phyloP scores from a whole-genome alignment of 2,113 vertebrate species.

The Butorides virescens region DNA sequence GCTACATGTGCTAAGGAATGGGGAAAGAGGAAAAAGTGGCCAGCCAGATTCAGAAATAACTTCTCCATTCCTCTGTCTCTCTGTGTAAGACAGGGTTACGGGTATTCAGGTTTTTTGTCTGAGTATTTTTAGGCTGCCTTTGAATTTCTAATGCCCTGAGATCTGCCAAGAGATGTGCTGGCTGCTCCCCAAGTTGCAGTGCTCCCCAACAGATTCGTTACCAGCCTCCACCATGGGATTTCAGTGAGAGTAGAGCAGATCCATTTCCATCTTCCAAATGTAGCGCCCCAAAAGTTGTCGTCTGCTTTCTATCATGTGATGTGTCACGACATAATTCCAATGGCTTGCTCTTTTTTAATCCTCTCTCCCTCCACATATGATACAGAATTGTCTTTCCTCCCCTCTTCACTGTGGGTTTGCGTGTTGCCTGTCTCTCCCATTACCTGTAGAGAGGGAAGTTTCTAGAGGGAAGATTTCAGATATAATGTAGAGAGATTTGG shows the following conservation, averaged over 20 bases:
- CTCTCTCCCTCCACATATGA: background rate
- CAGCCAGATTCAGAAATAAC: background rate
- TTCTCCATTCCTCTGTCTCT: background rate
- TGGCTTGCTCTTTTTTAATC: background rate
- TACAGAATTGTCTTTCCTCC: background rate
- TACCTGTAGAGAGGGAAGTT: background rate
- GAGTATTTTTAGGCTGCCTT: background rate
- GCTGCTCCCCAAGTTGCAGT: background rate
- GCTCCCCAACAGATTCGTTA: background rate
- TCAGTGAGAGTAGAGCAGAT: background rate
- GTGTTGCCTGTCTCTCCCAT: background rate
- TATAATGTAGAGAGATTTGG: background rate
- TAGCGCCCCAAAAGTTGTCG: background rate
- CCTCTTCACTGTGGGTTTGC: background rate
- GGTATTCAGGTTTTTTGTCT: background rate
- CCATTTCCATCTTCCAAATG: background rate
- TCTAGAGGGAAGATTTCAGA: background rate
- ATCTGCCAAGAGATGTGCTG: background rate
- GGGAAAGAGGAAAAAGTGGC: background rate
- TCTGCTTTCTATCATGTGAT: background rate
- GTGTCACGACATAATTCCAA: background rate
- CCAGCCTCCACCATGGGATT: background rate
- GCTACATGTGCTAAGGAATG: background rate
- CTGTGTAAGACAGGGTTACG: background rate
- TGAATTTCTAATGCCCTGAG: background rate